Conservation (phyloP, 2,888 invertebrate species). For the Rhamnusium bicolor region DNA sequence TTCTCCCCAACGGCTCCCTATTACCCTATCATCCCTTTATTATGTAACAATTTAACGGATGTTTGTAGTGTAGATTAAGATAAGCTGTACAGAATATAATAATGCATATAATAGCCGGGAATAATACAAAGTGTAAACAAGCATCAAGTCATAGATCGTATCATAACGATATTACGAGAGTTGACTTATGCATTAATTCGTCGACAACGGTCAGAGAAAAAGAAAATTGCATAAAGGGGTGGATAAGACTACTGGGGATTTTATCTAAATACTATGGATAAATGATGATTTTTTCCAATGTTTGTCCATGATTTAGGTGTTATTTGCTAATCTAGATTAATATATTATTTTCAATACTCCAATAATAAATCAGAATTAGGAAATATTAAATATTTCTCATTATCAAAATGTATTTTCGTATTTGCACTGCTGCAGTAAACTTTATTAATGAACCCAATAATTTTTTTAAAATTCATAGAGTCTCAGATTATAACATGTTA, state of each 20-base stretch:
- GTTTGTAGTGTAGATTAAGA: constrained; percentile 63
- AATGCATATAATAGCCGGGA: constrained; percentile 48
- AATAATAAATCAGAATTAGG: too few relatives aligned
- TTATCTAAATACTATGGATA: constrained; percentile 4
- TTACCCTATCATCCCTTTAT: constrained; percentile 55
- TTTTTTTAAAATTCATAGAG: too few relatives aligned
- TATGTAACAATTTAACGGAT: constrained; percentile 65
- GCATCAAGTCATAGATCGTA: constrained; percentile 47
- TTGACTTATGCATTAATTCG: constrained; percentile 36
- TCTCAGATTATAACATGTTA: too few relatives aligned
- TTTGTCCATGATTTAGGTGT: background rate
- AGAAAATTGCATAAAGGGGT: constrained; percentile 22
- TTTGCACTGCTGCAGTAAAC: too few relatives aligned
- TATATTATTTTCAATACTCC: too few relatives aligned
- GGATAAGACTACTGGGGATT: background rate
- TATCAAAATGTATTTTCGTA: too few relatives aligned
- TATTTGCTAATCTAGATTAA: too few relatives aligned
- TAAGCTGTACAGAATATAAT: constrained; percentile 56
- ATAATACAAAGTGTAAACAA: constrained; percentile 49
- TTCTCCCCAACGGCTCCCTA: constrained; percentile 13
- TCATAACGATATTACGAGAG: constrained; percentile 55
- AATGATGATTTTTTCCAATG: background rate
- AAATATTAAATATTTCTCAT: too few relatives aligned
- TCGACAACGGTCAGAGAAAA: constrained; percentile 35
- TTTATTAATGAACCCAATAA: too few relatives aligned